Conservation (phyloP, 2,113 vertebrate species). For the Dinomys branickii region DNA sequence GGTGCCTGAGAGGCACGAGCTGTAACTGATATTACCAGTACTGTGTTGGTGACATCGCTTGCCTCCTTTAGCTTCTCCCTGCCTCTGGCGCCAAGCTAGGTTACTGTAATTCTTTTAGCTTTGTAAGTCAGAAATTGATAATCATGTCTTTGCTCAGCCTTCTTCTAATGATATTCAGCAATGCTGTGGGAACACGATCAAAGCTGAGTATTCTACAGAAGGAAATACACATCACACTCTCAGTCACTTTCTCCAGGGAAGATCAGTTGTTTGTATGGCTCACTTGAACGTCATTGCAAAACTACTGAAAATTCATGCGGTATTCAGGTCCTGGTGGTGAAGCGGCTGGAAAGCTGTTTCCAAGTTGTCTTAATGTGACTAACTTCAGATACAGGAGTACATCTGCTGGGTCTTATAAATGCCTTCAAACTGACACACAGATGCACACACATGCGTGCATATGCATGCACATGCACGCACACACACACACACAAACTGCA, state of each 20-base stretch:
- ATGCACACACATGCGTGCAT: no score
- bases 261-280: not conserved
- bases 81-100: not conserved
- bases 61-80: not conserved
- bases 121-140: not conserved
- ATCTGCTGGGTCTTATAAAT: not conserved
- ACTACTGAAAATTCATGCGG: not conserved
- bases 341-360: not conserved
- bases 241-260: not conserved
- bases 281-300: fast-evolving
- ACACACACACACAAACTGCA: not conserved
- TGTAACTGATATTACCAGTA: not conserved
- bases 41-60: not conserved
- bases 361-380: not conserved
- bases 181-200: not conserved
- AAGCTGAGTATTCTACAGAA: not conserved
- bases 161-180: constrained; percentile 1
- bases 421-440: not conserved
- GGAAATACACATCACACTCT: not conserved
- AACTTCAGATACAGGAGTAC: not conserved
- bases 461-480: no score
- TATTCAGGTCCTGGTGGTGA: not conserved
- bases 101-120: not conserved
- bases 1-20: not conserved
- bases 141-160: not conserved